A percentile compares a stretch with the other conserved stretches of the same genome.
phyloP scores from a whole-genome alignment of 2,888 invertebrate genomes.

The Microplitis deprimator region DNA sequence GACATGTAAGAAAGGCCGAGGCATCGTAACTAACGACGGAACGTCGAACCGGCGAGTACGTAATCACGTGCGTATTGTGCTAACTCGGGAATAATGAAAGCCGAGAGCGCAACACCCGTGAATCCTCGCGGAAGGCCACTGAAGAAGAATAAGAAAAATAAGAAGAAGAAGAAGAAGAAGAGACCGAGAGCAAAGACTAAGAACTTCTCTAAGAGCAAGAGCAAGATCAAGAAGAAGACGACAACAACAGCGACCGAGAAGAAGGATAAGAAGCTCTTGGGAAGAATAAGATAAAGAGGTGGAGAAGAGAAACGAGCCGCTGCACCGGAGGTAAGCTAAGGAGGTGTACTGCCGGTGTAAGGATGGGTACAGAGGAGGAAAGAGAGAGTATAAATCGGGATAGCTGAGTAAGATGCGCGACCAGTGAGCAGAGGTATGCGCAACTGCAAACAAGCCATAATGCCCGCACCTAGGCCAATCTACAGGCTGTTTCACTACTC shows the following conservation, averaged over 20 bases:
- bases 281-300: conserved; percentile 19
- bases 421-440: conserved; percentile 35
- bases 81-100: conserved; percentile 56
- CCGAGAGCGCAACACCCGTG: conserved; percentile 53
- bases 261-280: not conserved
- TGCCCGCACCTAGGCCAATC: conserved; percentile 37
- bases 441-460: conserved; percentile 46
- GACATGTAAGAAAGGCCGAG: conserved; percentile 27
- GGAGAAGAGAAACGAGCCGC: conserved; percentile 37
- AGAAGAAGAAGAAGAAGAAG: conserved; percentile 16
- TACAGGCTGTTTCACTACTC: conserved; percentile 41
- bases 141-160: conserved; percentile 36
- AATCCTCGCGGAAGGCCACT: conserved; percentile 51
- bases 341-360: conserved; percentile 26
- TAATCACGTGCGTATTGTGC: conserved; percentile 49
- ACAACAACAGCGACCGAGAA: conserved; percentile 2
- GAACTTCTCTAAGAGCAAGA: conserved; percentile 24
- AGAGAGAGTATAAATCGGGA: not conserved
- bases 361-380: conserved; percentile 36
- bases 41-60: conserved; percentile 37
- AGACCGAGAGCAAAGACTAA: conserved; percentile 23
- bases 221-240: conserved; percentile 26
- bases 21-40: conserved; percentile 33
- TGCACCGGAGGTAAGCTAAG: conserved; percentile 42
- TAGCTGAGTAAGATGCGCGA: conserved; percentile 22